These are phyloP conservation scores for Dione juno DNA, from an alignment of 2,888 invertebrate species.

Conservation along the genomic window DNA sequence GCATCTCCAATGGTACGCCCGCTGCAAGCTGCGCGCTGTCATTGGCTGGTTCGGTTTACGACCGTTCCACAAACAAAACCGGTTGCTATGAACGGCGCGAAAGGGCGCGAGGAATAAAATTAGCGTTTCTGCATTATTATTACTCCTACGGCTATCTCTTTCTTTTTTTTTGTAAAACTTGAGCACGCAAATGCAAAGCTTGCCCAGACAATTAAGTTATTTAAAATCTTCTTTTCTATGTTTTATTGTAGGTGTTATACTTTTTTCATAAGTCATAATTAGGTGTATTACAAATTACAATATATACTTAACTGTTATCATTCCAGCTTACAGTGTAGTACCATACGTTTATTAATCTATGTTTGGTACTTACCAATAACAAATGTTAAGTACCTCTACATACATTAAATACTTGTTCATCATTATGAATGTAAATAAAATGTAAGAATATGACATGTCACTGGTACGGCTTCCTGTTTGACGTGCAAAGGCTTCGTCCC, in stretches of 20 bases:
- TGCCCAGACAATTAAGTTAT: slow-evolving; percentile 4
- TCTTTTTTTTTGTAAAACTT: slow-evolving; percentile 45
- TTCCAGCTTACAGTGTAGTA: background rate
- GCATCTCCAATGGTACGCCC: slow-evolving; percentile 77
- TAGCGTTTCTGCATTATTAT: slow-evolving; percentile 63
- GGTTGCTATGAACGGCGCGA: slow-evolving; percentile 76
- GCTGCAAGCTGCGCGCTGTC: slow-evolving; percentile 56
- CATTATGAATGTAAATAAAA: background rate
- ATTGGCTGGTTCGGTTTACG: slow-evolving; percentile 73
- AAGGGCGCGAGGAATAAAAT: slow-evolving; percentile 80
- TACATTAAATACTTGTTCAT: background rate
- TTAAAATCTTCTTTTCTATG: slow-evolving; percentile 3
- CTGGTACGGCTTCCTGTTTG: slow-evolving; percentile 37
- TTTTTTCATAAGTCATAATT: no score
- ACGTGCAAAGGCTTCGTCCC: slow-evolving; percentile 47
- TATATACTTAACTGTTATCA: background rate
- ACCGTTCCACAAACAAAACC: slow-evolving; percentile 80
- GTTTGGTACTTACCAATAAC: background rate
- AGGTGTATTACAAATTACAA: no score
- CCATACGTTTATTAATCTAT: background rate
- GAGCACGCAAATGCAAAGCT: slow-evolving; percentile 6
- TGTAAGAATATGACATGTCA: slow-evolving; percentile 11
- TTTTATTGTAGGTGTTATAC: slow-evolving; percentile 11
- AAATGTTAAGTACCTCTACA: background rate
- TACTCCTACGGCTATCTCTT: slow-evolving; percentile 61